Base-by-base conservation (phyloP, 2,888 invertebrate species). In the Meta bourneti region DNA sequence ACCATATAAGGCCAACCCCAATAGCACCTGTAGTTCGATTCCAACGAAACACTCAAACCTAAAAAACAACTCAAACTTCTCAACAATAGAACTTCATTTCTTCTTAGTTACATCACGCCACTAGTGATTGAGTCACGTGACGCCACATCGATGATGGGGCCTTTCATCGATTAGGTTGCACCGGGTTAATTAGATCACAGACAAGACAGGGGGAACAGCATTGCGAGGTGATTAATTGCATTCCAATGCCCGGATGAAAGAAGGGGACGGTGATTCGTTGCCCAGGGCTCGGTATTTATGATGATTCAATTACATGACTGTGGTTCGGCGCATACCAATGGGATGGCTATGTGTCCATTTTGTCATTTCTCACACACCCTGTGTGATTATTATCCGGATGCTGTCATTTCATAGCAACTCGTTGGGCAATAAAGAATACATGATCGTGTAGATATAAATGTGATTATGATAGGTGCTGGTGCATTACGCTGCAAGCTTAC, bases 1-100 rank as follows among this genome's bases (percentile, higher is more conserved):
- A 78, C 80, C 80, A 81, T 81, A 81, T 34, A 81, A 48, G 80
- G 80, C 16, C 80, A 48, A 9, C 69, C 69, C 48, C 34, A 2
- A 69, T 81, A 51, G 7, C 51, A 34, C 34, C 34, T 34, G 19
- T n/a, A n/a, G n/a, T 71, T 71, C 71, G n/a, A 71, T 19, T 8
- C 7, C 71, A 7, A 16, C 9, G 7, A 19, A 20, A 19, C 8
- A 34, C 11, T 75, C 80, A 11, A 48, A 5, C 9, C 61, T 48
- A 9, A 34, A 75, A 75, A 75, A 75, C 13, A 34, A 34, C 7
- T 20, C 9, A 75, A 75, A 79, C 11, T 8, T 81, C 13, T 54
- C 61, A 54, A 19, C 48, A 81, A 20, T 48, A 70, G 11, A 81
- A 34, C 48, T 7, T 9, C 52, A 16, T 54, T 52, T n/a, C 78